Percentiles rank a stretch among this genome's conserved stretches.
phyloP scores from a whole-genome alignment of 2,888 invertebrate species.

The Ethmia dodecea region DNA sequence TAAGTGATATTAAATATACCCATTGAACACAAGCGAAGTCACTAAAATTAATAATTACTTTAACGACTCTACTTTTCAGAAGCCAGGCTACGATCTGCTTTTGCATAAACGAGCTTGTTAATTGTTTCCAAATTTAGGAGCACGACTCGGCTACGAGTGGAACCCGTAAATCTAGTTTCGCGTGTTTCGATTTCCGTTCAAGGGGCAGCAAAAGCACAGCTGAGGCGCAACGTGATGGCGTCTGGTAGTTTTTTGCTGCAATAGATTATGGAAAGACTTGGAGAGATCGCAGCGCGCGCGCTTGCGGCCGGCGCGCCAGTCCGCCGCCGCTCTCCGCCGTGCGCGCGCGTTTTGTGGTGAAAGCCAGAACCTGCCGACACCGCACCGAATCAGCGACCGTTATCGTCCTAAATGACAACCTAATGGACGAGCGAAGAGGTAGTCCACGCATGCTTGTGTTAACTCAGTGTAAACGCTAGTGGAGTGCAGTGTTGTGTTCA shows the following conservation, averaged over 20 bases:
- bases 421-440: constrained; percentile 72
- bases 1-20: too few species aligned
- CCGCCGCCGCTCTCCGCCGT: constrained; percentile 56
- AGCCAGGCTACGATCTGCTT: not conserved
- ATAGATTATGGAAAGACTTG: constrained; percentile 40
- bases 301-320: constrained; percentile 18
- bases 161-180: constrained; percentile 46
- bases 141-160: constrained; percentile 25
- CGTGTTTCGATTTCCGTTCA: constrained; percentile 42
- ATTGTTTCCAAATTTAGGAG: constrained; percentile 36
- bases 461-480: constrained; percentile 56
- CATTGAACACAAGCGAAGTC: too few species aligned
- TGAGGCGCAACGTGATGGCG: constrained; percentile 30
- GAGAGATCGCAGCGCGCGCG: constrained; percentile 65
- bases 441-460: constrained; percentile 69
- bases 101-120: constrained; percentile 17
- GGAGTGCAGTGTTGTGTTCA: constrained; percentile 72
- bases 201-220: constrained; percentile 42
- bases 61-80: too few species aligned
- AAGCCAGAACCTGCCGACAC: constrained; percentile 26
- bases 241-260: constrained; percentile 45
- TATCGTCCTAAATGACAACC: constrained; percentile 71
- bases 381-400: constrained; percentile 55
- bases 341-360: constrained; percentile 42
- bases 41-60: too few species aligned